Conservation (phyloP, 2,113 vertebrate genomes). For the Xiphophorus maculatus region DNA sequence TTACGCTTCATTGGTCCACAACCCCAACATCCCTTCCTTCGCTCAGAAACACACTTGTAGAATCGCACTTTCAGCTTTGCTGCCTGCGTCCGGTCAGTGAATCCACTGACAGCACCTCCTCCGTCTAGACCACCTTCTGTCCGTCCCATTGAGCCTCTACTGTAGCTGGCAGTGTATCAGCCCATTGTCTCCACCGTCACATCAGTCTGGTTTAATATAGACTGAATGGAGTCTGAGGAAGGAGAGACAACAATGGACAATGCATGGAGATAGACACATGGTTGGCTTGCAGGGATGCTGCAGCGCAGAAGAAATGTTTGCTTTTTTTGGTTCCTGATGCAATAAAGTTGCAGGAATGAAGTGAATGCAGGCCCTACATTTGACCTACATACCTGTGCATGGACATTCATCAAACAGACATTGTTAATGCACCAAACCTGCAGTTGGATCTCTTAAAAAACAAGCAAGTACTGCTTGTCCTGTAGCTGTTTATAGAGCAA, state of each 20-base stretch:
- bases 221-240: slow-evolving; percentile 23
- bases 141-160: slow-evolving; percentile 35
- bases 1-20: slow-evolving; percentile 55
- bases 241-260: slow-evolving; percentile 15
- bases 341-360: neutral
- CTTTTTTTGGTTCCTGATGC: neutral
- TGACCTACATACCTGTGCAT: neutral
- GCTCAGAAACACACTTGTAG: slow-evolving; percentile 7
- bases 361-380: neutral
- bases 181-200: slow-evolving; percentile 32
- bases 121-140: slow-evolving; percentile 9
- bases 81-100: neutral
- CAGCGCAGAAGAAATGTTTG: neutral
- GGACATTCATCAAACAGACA: neutral
- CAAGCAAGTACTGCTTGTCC: neutral
- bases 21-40: slow-evolving; percentile 26
- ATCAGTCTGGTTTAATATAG: slow-evolving; percentile 24
- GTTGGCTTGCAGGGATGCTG: neutral
- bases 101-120: slow-evolving; percentile 35
- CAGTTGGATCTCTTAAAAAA: neutral
- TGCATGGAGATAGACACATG: slow-evolving; percentile 1
- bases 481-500: neutral
- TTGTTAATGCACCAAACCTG: too few relatives aligned
- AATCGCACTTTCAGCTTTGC: neutral
- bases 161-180: slow-evolving; percentile 47